These are phyloP conservation scores for Nasonia longicornis DNA, from an alignment of 1,140 invertebrate species.

Conservation along the genomic window DNA sequence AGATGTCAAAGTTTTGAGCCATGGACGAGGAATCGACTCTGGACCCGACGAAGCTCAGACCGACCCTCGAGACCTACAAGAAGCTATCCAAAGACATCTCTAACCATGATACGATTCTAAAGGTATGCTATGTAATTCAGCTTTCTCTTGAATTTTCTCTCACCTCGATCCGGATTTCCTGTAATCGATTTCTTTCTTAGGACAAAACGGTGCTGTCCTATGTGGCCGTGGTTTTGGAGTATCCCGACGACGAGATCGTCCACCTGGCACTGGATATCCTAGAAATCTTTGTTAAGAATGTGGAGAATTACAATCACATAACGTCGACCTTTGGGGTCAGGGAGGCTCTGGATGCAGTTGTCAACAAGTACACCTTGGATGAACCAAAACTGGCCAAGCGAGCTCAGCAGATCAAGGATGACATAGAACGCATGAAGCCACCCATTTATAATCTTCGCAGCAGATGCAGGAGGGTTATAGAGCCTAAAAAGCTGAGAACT, in stretches of 20 bases:
- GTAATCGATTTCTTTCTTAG: conserved; percentile 42
- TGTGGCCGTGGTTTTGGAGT: conserved; percentile 65
- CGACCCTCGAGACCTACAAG: conserved; percentile 64
- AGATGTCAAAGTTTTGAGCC: conserved; percentile 57
- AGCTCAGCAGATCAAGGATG: conserved; percentile 62
- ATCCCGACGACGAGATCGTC: conserved; percentile 63
- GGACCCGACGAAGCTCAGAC: conserved; percentile 61
- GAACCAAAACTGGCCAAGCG: conserved; percentile 61
- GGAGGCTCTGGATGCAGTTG: conserved; percentile 64
- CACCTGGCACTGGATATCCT: conserved; percentile 62
- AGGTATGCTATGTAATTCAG: conserved; percentile 55
- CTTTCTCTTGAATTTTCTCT: conserved; percentile 39
- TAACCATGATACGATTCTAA: conserved; percentile 68
- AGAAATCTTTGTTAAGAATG: conserved; percentile 65
- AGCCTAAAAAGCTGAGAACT: conserved; percentile 66
- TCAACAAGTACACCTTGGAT: conserved; percentile 61
- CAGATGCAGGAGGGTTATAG: conserved; percentile 65
- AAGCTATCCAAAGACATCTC: conserved; percentile 63
- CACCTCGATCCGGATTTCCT: conserved; percentile 33
- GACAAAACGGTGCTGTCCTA: conserved; percentile 68
- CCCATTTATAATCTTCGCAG: conserved; percentile 67
- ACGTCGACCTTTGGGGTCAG: conserved; percentile 67
- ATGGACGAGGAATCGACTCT: conserved; percentile 62
- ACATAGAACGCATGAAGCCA: conserved; percentile 67
- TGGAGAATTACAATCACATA: conserved; percentile 67